Conservation (phyloP, 2,888 invertebrate species). For the Coenonympha arcania region DNA sequence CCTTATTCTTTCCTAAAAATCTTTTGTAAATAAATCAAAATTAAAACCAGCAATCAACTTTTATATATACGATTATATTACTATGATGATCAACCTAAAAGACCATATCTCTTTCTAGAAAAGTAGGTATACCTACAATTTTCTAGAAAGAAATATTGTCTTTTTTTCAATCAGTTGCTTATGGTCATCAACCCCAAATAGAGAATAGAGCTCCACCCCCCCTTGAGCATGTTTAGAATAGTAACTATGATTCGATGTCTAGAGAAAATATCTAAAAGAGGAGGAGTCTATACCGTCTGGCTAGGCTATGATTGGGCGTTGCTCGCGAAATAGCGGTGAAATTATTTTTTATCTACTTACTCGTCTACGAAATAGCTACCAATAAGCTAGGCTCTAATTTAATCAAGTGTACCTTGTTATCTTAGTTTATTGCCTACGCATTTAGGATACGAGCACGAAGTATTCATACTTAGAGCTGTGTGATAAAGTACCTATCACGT, state of each 20-base stretch:
- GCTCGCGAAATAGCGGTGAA: slow-evolving; percentile 24
- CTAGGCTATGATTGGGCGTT: slow-evolving; percentile 28
- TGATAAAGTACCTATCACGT: no score
- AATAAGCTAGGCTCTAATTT: slow-evolving; percentile 7
- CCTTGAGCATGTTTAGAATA: background rate
- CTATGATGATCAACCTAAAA: no score
- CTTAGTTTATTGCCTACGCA: background rate
- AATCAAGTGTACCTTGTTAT: background rate
- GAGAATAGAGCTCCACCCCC: background rate
- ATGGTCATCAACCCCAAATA: no score
- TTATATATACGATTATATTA: no score
- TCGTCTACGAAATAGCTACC: slow-evolving; percentile 15
- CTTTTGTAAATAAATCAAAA: no score
- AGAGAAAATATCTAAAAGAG: slow-evolving; percentile 32
- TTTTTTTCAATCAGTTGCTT: no score
- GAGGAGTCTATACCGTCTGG: slow-evolving; percentile 32
- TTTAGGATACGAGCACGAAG: background rate
- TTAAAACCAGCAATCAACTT: no score
- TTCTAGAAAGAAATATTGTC: no score
- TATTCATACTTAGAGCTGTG: no score
- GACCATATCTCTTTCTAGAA: no score
- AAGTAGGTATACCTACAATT: no score
- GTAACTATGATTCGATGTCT: background rate
- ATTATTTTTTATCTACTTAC: slow-evolving; percentile 22
- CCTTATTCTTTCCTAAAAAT: no score